Evolutionary conservation across 1,140 invertebrate species (phyloP), one percentile per base, ranked within the genome.

Genomic region (Drosophila kohkoa): DNA sequence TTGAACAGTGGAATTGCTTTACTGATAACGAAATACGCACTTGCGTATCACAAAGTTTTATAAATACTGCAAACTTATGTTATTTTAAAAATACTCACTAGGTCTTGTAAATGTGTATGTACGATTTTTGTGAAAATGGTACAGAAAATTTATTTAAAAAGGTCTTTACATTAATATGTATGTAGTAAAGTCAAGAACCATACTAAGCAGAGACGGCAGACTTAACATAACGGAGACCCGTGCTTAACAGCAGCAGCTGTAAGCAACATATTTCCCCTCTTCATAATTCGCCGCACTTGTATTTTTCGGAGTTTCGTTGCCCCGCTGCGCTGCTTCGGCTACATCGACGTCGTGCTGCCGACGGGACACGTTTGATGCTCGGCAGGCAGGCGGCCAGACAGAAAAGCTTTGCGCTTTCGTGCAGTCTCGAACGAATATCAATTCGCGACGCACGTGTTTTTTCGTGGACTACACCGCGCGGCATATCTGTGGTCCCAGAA

Each of bases 371-470:
- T 0, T 25, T 25, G 57, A n/a, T 62, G 2, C 3, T 20, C 57
- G 57, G 71, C 41, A 41, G 7, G 20, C 20, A 25, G 20, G 20
- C 20, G 20, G 49, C 16, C 54, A 20, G 20, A 41, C 28, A 10
- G 43, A 57, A 70, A 64, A 71, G 73, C 73, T 79, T 60, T 57
- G 10, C n/a, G 62, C 43, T 63, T 16, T 70, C 68, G 45, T 66
- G 81, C 82, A 89, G 85, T 88, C 75, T 75, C 64, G 65, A 89
- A 75, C 75, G 85, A 77, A 78, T 85, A 73, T 51, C 45, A 77
- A 80, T 70, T 77, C 83, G 80, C 67, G 70, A 54, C 77, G 70
- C 83, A 88, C 85, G 83, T 88, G 77, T 81, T 38, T 38, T 38
- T 38, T 38, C 20, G 58, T 38, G 15, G 45, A 30, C 25, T 64